Conservation (phyloP, 2,888 invertebrate genomes). For the Leucophenga maculata region DNA sequence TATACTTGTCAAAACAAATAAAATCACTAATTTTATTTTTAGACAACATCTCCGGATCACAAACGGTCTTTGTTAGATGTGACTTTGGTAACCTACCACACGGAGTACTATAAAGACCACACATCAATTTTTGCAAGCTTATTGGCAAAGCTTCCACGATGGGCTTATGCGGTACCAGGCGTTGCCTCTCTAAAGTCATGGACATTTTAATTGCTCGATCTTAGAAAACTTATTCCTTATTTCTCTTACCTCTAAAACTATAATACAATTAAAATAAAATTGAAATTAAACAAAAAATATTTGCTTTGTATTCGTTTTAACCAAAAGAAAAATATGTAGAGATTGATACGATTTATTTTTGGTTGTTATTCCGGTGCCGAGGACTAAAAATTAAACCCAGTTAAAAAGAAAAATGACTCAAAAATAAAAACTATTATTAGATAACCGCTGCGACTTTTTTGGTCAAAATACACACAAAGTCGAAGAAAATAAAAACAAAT, state of each 20-base stretch:
- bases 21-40: neutral
- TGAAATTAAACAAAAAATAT: neutral
- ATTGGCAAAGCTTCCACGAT: constrained; percentile 57
- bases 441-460: too few species aligned
- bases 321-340: too few species aligned
- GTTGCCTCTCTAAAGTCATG: constrained; percentile 59
- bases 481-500: too few species aligned
- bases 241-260: neutral
- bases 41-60: constrained; percentile 49
- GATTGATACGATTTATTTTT: too few species aligned
- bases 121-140: constrained; percentile 60
- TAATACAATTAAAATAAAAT: neutral
- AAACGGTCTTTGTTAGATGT: constrained; percentile 58
- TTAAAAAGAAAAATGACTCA: too few species aligned
- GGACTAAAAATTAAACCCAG: too few species aligned
- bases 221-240: neutral
- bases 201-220: constrained; percentile 49
- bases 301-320: neutral
- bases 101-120: constrained; percentile 62
- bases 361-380: too few species aligned
- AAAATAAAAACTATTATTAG: too few species aligned
- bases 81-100: constrained; percentile 59
- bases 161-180: constrained; percentile 62
- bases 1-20: neutral
- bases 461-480: too few species aligned